Evolutionary conservation across 2,797 vertebrate species (phyloP), one percentile per base, ranked within the genome.

Genomic region (Gobionotothen gibberifrons): DNA sequence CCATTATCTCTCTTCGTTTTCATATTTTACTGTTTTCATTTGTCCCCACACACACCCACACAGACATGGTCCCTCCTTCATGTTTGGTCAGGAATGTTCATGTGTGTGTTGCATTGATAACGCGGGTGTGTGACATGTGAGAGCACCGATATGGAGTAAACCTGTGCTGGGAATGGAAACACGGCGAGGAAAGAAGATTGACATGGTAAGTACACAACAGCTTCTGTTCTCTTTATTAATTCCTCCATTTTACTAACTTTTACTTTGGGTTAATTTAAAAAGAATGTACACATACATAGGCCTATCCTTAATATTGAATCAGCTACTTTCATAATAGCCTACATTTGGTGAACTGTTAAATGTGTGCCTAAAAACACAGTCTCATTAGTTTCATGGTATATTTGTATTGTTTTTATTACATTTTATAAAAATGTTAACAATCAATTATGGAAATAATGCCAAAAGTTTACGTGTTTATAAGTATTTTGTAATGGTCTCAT

Each of bases 51-150:
- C 55, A 44, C 47, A 53, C 74, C 42, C 71, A 9, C 69, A 46
- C 66, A 76, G 52, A 43, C 22, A 26, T 36, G 66, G 56, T 64
- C 76, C 74, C 73, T 85, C 73, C 74, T 87, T 89, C 83, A 53
- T 82, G 92, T 79, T 83, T 71, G 79, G 89, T 90, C 88, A 92
- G 85, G 91, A 93, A 93, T 81, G 87, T 93, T 93, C 92, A 92
- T 90, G 89, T 83, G 79, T 90, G 90, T 80, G 72, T 83, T 80
- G 86, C 62, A 72, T 81, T 88, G 93, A 93, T 93, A 93, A 91
- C 74, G 21, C 67, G 90, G 91, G 92, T 79, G 89, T 90, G 81
- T 73, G 73, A 85, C 87, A 75, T 87, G 89, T 83, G 76, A 89
- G 72, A 64, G 53, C 26, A 68, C 61, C 68, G 89, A 93, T 90